Evolutionary conservation across 2,888 invertebrate genomes (phyloP), one percentile per base, ranked within the genome.

Genomic region (Bedellia somnulentella): DNA sequence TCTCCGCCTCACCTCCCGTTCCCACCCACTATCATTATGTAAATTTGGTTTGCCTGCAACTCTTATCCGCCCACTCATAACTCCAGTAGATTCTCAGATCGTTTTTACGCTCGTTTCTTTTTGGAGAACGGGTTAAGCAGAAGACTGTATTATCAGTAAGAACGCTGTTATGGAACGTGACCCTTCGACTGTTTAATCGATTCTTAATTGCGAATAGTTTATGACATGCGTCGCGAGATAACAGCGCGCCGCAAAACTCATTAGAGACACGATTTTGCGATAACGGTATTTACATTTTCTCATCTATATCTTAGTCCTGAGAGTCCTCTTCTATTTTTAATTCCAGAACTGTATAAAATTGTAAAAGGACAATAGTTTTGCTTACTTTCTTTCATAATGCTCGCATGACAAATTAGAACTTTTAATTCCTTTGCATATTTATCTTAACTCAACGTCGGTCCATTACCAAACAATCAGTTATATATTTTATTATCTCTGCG

Each of bases 201-300:
- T 73, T 71, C 60, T 75, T 75, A 75, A 75, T 73, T 67, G 68
- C 71, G 40, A 71, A 71, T 60, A 57, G 45, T 46, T 50, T 46
- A 67, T 66, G 68, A 62, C 49, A 16, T n/a, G 52, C 45, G 43
- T 47, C 47, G 50, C 47, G 45, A 64, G 68, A 68, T 71, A 64
- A 60, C 56, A 59, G 48, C 57, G 57, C 46, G 45, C 38, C 57
- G 58, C 46, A 55, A 44, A 37, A 35, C 39, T 49, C 49, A 49
- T 55, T 58, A 56, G 43, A 44, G 5, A 15, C 40, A 43, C 41
- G 36, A 50, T 50, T 51, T 56, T 52, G 53, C 57, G 57, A 63
- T 63, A 59, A 59, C 25, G 6, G 14, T 29, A 14, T 29, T 21
- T 29, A 26, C 12, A 3, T 16, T 10, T n/a, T n/a, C n/a, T n/a